These are phyloP conservation scores for Orientallactaga bullata DNA, from an alignment of 2,113 vertebrate genomes.

Conservation along the genomic window DNA sequence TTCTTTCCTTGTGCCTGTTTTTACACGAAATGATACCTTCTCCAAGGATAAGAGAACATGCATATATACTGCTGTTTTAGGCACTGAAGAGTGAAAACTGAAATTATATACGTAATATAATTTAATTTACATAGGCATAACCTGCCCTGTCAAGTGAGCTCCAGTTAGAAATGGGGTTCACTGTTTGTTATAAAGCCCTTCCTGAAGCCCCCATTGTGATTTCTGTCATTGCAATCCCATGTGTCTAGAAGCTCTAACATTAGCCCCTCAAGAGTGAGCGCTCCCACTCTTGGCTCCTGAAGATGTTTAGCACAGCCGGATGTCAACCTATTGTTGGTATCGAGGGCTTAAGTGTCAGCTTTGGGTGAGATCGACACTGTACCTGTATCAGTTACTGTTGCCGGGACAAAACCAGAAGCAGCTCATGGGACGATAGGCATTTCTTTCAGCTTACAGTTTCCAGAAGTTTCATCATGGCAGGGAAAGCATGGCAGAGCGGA, in stretches of 20 bases:
- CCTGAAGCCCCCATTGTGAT: background rate
- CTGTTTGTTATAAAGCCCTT: background rate
- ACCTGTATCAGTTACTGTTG: too few species aligned
- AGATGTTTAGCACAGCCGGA: background rate
- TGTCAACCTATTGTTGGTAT: background rate
- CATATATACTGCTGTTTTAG: constrained; percentile 61
- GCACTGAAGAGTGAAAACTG: constrained; percentile 42
- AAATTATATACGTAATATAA: background rate
- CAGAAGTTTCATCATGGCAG: too few species aligned
- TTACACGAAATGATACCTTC: constrained; percentile 3
- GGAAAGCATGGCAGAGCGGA: too few species aligned
- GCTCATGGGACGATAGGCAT: too few species aligned
- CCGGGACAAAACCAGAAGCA: too few species aligned
- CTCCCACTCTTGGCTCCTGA: background rate
- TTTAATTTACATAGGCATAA: constrained; percentile 21
- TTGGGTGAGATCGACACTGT: background rate
- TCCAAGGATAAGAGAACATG: constrained; percentile 30
- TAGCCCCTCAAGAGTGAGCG: background rate
- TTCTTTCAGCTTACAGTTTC: too few species aligned
- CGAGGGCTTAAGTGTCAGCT: background rate
- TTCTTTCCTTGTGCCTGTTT: constrained; percentile 47
- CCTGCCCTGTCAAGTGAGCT: background rate
- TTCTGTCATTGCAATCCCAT: background rate
- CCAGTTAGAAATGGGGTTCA: background rate
- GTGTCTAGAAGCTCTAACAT: background rate